Evolutionary conservation across 2,888 invertebrate genomes (phyloP), one percentile per base, ranked within the genome.

Genomic region (Phengaris arion): DNA sequence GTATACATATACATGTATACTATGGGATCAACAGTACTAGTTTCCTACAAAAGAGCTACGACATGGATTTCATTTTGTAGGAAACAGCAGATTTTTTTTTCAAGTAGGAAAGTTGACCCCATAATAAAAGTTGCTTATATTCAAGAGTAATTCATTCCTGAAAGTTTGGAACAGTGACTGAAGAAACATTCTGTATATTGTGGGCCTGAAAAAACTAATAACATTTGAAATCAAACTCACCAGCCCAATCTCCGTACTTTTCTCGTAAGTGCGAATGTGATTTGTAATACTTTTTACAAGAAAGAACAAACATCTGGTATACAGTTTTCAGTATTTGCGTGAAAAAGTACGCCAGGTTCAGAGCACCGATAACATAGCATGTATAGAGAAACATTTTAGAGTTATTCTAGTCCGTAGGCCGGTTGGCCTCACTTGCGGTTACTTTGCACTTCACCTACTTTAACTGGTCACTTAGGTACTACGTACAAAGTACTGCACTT

Each of bases 221-320:
- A 35, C 4, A 35, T 52, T 48, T 48, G 48, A 48, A 6, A 48
- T 70, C 2, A 52, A 73, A 73, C 54, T 73, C 45, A 73, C 73
- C 74, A 45, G 74, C 74, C 74, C 74, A 74, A 5, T 55, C 55
- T 12, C 74, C 48, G 1, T 6, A 74, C 52, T 74, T 74, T 55
- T 74, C 55, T 46, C 74, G 46, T 10, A 74, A 22, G n/a, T 54
- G 55, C 15, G 45, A 45, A 6, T 74, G 22, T 48, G 48, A 10
- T n/a, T n/a, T 9, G 70, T 15, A 70, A 70, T 70, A 70, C 15
- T 48, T 51, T 22, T 70, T 70, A 51, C 22, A 70, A 9, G 51
- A 48, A 9, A 70, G 51, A 15, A 70, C 70, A 70, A 70, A 70
- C 74, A 83, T 90, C 45, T 88, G 89, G 77, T 15, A 78, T 7